Base-by-base conservation (phyloP, 1,140 invertebrate genomes). In the Phocides pigmalion region DNA sequence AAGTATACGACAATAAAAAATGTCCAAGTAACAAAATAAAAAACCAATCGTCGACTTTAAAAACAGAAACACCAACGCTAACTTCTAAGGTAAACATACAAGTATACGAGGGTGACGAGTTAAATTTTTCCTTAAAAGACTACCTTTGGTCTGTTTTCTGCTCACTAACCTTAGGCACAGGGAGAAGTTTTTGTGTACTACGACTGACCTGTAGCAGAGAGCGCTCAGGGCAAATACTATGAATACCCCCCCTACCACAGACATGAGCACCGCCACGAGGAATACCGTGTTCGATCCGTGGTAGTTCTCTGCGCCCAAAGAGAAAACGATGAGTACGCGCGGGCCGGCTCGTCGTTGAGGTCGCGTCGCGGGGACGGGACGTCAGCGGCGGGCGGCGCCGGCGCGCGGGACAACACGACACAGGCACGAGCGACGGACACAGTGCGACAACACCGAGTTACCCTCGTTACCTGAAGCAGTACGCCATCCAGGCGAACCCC, bases 141-240 rank as follows among this genome's bases (percentile, higher is more conserved):
- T 93, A 93, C 93, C 92, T 93, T 93, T 93, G 92, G 93, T 94
- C 93, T 94, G 93, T 94, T 94, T 93, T 94, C 93, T 94, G 95
- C 94, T 95, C 95, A 97, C 96, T 97, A 97, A 97, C 96, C 96
- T 97, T 95, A 97, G 95, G 95, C 96, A 97, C 94, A 97, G 95
- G 94, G 96, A 97, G 96, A 97, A 97, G 96, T 97, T 97, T 97
- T 96, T 97, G 96, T 98, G 96, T 95, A 98, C 96, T 96, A 97
- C 96, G 94, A 98, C 96, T 97, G 96, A 98, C 97, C 98, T 98
- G 96, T 99, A 99, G 96, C 98, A 99, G 94, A 98, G 96, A 94
- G 98, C 97, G 95, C 98, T 97, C 93, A 98, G 95, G 93, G 97
- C 97, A 95, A 99, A 98, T 94, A 98, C 95, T 94, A 99, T 95